Evolutionary conservation across 2,797 vertebrate species (phyloP).

Genomic region (Propithecus perrieri): DNA sequence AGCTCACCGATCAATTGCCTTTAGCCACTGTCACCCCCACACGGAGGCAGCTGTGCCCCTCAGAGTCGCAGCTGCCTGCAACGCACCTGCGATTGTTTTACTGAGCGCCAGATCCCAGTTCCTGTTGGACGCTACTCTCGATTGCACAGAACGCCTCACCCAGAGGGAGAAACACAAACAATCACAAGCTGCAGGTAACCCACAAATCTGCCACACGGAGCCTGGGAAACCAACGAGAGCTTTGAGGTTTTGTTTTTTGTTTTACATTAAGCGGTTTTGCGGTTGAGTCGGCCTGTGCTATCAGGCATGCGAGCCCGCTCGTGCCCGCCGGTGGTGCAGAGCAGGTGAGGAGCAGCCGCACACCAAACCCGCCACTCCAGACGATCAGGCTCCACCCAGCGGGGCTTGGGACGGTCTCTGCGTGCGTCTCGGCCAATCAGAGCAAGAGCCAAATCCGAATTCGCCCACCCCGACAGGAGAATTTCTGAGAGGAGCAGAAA

Average conservation of each 20-base stretch:
- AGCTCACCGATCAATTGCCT: neutral
- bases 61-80: neutral
- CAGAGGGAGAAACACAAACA: neutral
- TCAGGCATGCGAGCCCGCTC: neutral
- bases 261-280: neutral
- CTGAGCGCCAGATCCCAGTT: neutral
- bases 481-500: neutral
- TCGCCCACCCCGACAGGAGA: neutral
- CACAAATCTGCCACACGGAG: neutral
- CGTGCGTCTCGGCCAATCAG: neutral
- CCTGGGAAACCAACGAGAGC: neutral
- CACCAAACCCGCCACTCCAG: neutral
- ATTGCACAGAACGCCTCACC: neutral
- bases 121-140: neutral
- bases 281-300: neutral
- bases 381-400: neutral
- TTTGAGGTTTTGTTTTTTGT: neutral
- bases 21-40: neutral
- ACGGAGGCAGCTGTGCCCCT: neutral
- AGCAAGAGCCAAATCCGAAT: neutral
- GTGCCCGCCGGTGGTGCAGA: accelerated
- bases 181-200: neutral
- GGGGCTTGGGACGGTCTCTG: neutral
- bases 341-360: neutral
- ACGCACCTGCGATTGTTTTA: neutral